Conservation (phyloP, 2,888 invertebrate species). For the Andrena chrysosceles region DNA sequence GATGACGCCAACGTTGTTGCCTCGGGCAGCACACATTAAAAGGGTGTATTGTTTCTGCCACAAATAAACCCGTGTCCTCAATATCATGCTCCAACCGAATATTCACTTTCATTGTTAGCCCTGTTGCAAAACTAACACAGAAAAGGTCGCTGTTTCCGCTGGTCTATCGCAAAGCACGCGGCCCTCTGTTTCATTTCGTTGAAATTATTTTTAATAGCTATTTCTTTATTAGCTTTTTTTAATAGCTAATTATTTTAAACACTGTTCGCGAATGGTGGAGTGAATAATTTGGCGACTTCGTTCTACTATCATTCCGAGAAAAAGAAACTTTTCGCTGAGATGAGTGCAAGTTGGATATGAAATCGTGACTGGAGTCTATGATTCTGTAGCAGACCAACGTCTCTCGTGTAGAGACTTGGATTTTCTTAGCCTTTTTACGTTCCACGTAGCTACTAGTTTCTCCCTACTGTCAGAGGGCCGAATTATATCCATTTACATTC, state of each 20-base stretch:
- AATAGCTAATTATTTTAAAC: neutral
- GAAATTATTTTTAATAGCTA: too few relatives aligned
- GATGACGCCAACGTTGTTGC: constrained; percentile 88
- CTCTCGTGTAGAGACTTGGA: neutral
- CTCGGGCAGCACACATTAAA: constrained; percentile 91
- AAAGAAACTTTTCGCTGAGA: neutral
- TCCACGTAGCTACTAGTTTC: neutral
- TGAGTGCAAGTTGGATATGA: neutral
- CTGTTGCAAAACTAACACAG: neutral
- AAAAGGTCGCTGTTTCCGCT: neutral
- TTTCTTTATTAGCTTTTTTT: too few relatives aligned
- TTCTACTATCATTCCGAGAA: neutral
- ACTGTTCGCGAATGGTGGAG: neutral
- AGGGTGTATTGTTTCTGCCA: constrained; percentile 90
- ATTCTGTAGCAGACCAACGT: neutral
- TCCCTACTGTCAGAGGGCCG: neutral
- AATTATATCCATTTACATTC: neutral
- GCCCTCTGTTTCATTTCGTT: neutral
- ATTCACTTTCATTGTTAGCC: constrained; percentile 7
- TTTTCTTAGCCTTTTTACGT: neutral
- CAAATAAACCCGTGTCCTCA: constrained; percentile 31
- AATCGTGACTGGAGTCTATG: constrained; percentile 20
- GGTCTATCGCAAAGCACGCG: neutral
- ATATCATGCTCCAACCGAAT: neutral
- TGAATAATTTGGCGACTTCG: neutral